A percentile compares a stretch with the other conserved stretches of the same genome.
Conservation (phyloP, 1,140 invertebrate species). For the Eriocheir sinensis region DNA sequence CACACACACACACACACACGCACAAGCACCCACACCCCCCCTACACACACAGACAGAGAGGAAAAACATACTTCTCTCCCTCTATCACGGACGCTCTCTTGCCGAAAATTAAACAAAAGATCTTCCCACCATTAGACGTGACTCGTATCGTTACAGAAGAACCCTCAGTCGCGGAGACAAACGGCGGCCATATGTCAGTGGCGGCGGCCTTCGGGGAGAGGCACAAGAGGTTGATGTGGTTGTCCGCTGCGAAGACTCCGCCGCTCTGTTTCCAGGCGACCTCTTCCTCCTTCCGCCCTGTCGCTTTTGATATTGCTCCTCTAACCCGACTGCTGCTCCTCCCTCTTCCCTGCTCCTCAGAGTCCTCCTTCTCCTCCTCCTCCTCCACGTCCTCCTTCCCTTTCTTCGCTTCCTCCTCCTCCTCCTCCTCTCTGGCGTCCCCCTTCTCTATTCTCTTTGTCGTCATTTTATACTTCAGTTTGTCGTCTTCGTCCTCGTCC, state of each 20-base stretch:
- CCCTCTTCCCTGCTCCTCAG: neutral
- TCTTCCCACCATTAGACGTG: conserved; percentile 59
- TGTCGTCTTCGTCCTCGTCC: neutral
- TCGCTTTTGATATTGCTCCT: neutral
- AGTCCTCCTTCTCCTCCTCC: neutral
- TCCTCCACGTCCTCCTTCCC: neutral
- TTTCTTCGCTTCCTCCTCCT: neutral
- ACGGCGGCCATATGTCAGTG: conserved; percentile 61
- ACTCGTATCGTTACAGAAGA: conserved; percentile 48
- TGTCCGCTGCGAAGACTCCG: neutral
- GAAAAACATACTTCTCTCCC: neutral
- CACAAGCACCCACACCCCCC: neutral
- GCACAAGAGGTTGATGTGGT: conserved; percentile 46
- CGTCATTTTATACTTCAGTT: no score
- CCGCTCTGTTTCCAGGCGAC: conserved; percentile 33
- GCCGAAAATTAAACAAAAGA: conserved; percentile 61
- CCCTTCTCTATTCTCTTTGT: no score
- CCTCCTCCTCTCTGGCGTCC: neutral
- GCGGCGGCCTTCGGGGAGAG: neutral
- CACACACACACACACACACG: conserved; percentile 18
- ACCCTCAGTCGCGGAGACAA: conserved; percentile 49
- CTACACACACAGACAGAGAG: neutral
- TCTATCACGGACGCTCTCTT: conserved; percentile 33
- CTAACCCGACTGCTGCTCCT: no score
- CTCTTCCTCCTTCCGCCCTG: conserved; percentile 10